Percentiles rank a stretch among this genome's conserved stretches.
phyloP scores from a whole-genome alignment of 1,140 invertebrate genomes.

The Whitmania pigra region DNA sequence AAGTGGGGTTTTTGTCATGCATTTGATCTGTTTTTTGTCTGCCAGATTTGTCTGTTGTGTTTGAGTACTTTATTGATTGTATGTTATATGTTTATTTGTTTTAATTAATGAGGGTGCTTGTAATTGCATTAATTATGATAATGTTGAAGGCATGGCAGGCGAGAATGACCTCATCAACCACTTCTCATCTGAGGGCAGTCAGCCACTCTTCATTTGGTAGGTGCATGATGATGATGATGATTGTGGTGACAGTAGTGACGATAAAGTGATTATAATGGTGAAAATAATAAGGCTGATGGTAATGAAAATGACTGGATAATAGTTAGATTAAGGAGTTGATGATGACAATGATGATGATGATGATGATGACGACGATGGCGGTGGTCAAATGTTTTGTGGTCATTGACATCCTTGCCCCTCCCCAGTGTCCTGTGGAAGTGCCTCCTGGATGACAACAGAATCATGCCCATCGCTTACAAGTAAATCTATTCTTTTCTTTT shows the following conservation, averaged over 20 bases:
- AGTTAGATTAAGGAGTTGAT: too few species aligned
- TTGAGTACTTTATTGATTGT: too few species aligned
- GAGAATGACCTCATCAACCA: conserved; percentile 90
- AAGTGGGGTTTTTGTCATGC: too few species aligned
- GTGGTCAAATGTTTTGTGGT: not conserved
- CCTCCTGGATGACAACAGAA: conserved; percentile 80
- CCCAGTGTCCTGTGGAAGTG: conserved; percentile 75
- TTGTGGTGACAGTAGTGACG: not conserved
- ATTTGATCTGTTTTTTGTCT: too few species aligned
- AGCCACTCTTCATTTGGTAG: conserved; percentile 60
- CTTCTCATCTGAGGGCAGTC: conserved; percentile 64
- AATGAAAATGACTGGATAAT: not conserved
- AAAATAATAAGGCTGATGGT: not conserved
- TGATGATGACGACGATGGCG: not conserved
- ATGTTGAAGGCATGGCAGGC: conserved; percentile 63
- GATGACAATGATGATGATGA: not conserved
- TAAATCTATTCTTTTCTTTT: conserved; percentile 43
- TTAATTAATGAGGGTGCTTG: not conserved
- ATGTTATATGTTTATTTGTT: too few species aligned
- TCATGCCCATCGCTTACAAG: conserved; percentile 85
- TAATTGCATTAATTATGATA: conserved; percentile 4
- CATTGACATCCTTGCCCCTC: not conserved
- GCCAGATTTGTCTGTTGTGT: too few species aligned
- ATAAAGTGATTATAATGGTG: not conserved
- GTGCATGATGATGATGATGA: not conserved